These are phyloP conservation scores for Elephantulus edwardii DNA, from an alignment of 2,113 vertebrate genomes.

Conservation along the genomic window DNA sequence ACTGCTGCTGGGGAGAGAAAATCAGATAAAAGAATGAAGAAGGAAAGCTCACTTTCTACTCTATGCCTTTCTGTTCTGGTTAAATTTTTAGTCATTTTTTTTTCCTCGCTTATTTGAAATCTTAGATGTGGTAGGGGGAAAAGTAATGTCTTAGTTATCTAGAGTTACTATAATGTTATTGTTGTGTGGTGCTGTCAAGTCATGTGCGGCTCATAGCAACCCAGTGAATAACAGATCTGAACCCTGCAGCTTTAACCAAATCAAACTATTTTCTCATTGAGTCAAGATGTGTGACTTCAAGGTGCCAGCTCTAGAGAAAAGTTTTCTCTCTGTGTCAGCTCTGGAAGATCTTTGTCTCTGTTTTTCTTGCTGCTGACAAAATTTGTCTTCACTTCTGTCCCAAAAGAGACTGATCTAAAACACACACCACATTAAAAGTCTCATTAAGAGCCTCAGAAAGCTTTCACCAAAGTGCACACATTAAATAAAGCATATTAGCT, in stretches of 20 bases:
- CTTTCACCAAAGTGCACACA: too few relatives aligned
- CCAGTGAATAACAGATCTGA: too few relatives aligned
- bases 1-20: neutral
- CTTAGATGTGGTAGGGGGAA: neutral
- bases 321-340: neutral
- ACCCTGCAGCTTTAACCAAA: neutral
- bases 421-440: neutral
- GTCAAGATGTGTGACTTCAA: neutral
- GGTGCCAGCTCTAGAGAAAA: neutral
- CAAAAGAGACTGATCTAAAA: neutral
- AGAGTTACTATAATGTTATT: neutral
- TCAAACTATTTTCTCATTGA: neutral
- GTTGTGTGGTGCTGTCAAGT: too few relatives aligned
- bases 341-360: too few relatives aligned
- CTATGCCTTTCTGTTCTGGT: neutral
- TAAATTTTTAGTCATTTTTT: neutral
- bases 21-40: neutral
- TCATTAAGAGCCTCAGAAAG: neutral
- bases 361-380: too few relatives aligned
- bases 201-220: too few relatives aligned
- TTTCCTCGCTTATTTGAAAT: slow-evolving; percentile 17
- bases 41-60: slow-evolving; percentile 13
- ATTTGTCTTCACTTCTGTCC: neutral
- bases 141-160: neutral
- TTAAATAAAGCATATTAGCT: too few relatives aligned